These are phyloP conservation scores for Metellina segmentata DNA, from an alignment of 2,888 invertebrate genomes.

Conservation along the genomic window DNA sequence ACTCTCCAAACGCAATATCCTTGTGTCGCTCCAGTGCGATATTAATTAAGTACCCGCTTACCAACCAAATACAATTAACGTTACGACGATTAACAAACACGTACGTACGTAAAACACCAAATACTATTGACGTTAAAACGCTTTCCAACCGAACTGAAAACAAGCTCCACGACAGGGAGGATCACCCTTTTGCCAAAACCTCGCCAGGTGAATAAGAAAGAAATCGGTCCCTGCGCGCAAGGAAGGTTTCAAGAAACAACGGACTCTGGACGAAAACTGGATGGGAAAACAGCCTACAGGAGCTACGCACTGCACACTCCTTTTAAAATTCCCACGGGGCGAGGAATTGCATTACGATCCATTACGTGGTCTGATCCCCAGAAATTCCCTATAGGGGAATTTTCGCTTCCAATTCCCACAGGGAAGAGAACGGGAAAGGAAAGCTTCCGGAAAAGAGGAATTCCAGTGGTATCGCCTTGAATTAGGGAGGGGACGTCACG, in stretches of 20 bases:
- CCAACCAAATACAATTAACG: too few species aligned
- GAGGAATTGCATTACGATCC: slow-evolving; percentile 38
- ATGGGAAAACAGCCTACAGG: not conserved
- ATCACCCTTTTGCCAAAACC: too few species aligned
- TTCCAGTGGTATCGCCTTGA: not conserved
- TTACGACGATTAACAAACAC: too few species aligned
- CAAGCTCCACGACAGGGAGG: too few species aligned
- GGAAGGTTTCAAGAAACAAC: not conserved
- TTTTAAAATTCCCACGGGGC: slow-evolving; percentile 7
- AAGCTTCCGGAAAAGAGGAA: not conserved
- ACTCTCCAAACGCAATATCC: too few species aligned
- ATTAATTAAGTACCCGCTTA: too few species aligned
- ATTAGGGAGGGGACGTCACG: not conserved
- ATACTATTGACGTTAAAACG: too few species aligned
- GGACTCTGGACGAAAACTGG: not conserved
- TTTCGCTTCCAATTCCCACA: slow-evolving; percentile 2
- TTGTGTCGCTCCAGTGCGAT: too few species aligned
- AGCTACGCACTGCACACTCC: not conserved
- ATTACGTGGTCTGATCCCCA: slow-evolving; percentile 21
- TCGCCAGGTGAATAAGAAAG: not conserved
- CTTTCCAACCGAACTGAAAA: too few species aligned
- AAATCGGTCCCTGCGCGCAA: not conserved
- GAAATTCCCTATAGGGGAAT: slow-evolving; percentile 11
- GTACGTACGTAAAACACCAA: too few species aligned
- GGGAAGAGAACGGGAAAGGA: not conserved